Conservation (phyloP, 2,797 vertebrate species). For the Channallabes apus region DNA sequence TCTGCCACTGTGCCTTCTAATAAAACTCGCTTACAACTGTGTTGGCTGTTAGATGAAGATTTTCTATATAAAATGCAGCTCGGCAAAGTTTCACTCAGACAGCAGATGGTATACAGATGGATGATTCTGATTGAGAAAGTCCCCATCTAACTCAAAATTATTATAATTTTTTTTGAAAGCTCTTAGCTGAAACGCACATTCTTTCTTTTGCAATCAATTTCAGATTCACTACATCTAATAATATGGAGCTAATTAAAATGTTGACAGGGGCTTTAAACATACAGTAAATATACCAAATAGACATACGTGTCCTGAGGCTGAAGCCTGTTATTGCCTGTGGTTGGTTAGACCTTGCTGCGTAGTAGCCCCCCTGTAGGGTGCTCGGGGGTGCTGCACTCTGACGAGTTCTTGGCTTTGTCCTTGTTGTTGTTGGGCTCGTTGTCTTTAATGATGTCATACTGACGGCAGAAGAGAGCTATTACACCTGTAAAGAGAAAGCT, state of each 20-base stretch:
- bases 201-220: background rate
- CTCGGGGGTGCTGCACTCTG: conserved; percentile 94
- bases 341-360: conserved; percentile 88
- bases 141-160: too few species aligned
- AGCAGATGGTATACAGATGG: background rate
- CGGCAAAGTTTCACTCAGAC: background rate
- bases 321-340: conserved; percentile 72
- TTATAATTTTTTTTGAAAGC: too few species aligned
- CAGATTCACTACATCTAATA: background rate
- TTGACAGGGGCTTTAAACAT: conserved; percentile 5
- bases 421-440: conserved; percentile 97
- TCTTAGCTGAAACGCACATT: background rate
- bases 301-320: conserved; percentile 75
- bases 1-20: background rate
- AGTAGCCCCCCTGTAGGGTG: conserved; percentile 91
- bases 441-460: conserved; percentile 98
- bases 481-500: conserved; percentile 76
- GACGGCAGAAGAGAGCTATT: conserved; percentile 94
- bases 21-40: background rate
- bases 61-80: background rate
- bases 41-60: background rate
- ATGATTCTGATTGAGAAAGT: background rate
- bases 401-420: conserved; percentile 95
- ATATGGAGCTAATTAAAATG: background rate
- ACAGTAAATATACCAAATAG: conserved; percentile 5